phyloP scores from a whole-genome alignment of 2,113 vertebrate genomes.

The Daphoenositta chrysoptera region DNA sequence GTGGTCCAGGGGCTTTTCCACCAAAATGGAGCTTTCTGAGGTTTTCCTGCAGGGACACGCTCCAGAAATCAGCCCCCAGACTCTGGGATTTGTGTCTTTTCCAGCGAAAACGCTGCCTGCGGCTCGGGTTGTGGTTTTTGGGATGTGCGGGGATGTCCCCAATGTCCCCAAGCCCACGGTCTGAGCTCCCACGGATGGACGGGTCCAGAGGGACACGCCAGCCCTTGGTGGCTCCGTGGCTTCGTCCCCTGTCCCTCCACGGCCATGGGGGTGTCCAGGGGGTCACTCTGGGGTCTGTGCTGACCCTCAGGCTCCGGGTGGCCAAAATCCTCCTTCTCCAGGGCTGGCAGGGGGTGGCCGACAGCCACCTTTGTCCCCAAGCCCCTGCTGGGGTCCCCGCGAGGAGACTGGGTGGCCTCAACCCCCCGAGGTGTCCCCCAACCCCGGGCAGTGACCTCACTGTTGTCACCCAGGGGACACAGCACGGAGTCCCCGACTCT shows the following conservation, averaged over 20 bases:
- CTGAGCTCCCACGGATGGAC: rapidly evolving
- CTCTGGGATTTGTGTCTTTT: not conserved
- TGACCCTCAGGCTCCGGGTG: not conserved
- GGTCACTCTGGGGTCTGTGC: rapidly evolving
- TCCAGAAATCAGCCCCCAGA: rapidly evolving
- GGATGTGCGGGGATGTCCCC: not conserved
- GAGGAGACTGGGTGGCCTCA: not conserved
- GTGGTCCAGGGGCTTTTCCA: not conserved
- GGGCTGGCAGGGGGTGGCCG: too few relatives aligned
- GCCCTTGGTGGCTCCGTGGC: rapidly evolving
- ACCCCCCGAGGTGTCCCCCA: not conserved
- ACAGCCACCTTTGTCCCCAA: rapidly evolving
- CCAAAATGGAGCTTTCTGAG: not conserved
- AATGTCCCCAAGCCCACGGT: rapidly evolving
- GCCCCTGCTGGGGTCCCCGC: not conserved
- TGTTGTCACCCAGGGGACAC: not conserved
- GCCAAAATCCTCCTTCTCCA: not conserved
- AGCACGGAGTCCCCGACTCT: rapidly evolving
- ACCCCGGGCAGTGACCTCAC: rapidly evolving
- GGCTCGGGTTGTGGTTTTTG: not conserved
- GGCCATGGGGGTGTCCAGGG: rapidly evolving
- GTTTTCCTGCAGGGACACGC: not conserved
- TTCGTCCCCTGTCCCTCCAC: rapidly evolving
- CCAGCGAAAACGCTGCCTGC: rapidly evolving
- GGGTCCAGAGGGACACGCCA: not conserved